Evolutionary conservation across 2,888 invertebrate genomes (phyloP).

Genomic region (Argyresthia albistria): DNA sequence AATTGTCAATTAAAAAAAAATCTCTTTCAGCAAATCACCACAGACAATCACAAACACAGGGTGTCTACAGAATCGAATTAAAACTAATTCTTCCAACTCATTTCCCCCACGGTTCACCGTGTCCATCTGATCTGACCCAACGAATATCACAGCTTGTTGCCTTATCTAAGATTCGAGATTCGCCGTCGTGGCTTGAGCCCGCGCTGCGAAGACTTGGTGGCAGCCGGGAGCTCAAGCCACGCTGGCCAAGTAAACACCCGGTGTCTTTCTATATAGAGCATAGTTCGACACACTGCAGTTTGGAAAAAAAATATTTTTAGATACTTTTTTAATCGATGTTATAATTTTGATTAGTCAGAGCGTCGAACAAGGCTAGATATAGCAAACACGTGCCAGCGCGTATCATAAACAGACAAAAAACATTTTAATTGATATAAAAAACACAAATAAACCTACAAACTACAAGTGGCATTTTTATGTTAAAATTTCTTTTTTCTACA

Average conservation of each 20-base stretch:
- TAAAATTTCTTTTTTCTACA: neutral
- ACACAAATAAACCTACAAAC: slow-evolving; percentile 60
- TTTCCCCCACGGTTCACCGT: neutral
- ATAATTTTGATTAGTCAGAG: too few relatives aligned
- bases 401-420: slow-evolving; percentile 41
- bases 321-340: too few relatives aligned
- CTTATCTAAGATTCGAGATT: slow-evolving; percentile 50
- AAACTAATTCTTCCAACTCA: slow-evolving; percentile 6
- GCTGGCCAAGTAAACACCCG: slow-evolving; percentile 55
- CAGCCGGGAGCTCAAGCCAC: slow-evolving; percentile 2
- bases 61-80: slow-evolving; percentile 52
- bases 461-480: slow-evolving; percentile 40
- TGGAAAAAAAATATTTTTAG: neutral
- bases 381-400: too few relatives aligned
- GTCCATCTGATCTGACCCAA: slow-evolving; percentile 4
- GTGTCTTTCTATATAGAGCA: slow-evolving; percentile 18
- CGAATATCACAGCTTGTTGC: slow-evolving; percentile 57
- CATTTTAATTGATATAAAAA: slow-evolving; percentile 47
- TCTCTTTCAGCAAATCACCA: neutral
- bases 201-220: neutral
- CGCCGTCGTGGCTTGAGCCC: slow-evolving; percentile 14
- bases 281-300: neutral
- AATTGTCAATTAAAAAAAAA: neutral
- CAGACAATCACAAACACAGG: slow-evolving; percentile 27
- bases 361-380: too few relatives aligned